Evolutionary conservation across 92 coral and sea anemone species (phyloP), one percentile per base, ranked within the genome.

Genomic region (Heliopora coerulea): DNA sequence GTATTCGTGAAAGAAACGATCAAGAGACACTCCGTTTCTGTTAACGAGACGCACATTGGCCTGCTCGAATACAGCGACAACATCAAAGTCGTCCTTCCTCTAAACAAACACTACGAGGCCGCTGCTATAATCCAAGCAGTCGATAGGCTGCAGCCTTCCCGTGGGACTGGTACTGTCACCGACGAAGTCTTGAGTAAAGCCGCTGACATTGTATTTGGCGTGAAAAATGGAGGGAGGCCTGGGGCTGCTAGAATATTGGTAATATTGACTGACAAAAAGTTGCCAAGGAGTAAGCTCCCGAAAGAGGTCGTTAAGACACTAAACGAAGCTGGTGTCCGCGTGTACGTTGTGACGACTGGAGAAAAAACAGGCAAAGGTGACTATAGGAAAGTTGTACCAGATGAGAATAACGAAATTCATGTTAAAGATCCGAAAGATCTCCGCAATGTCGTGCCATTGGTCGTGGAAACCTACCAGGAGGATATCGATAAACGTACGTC

Each of bases 1-100:
- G 66, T 77, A 24, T 92, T 87, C 61, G 93, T 89, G 3, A 83
- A 85, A 58, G 72, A 81, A 21, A 67, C 88, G 64, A 79, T 78
- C 31, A 79, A 80, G 39, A 56, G 60, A 46, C 73, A 86, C 52
- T 44, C 84, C 27, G 74, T 92, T 34, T 87, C 97, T 17, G 84
- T 88, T 24, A 84, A 84, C 2, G 89, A 89, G 0, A 85, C 93
- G 4, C 88, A 89, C 18, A 96, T 87, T 18, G 90, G 90, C 7
- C 83, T 95, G 26, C 65, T 88, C 17, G 86, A 82, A 44, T 95
- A 95, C 73, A 85, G 86, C 48, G 56, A 78, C 32, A 49, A 83
- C 20, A 81, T 88, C 30, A 58, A 79, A 76, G 85, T 84, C 25
- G 85, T 81, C 35, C 32, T 70, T 12, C 56, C 56, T 52, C 77